Evolutionary conservation across 2,113 vertebrate genomes (phyloP).

Genomic region (Edolisoma coerulescens): DNA sequence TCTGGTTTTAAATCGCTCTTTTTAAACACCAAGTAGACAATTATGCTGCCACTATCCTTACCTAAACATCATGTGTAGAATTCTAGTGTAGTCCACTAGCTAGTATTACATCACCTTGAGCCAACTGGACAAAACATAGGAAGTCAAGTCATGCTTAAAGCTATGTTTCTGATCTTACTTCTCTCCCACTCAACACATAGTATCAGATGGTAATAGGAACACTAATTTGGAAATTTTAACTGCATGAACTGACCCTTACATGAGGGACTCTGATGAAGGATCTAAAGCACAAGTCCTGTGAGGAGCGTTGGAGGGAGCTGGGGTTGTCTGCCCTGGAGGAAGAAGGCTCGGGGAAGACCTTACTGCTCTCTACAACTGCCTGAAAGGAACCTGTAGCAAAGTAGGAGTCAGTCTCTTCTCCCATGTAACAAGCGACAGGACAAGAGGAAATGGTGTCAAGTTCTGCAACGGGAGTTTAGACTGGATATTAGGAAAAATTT

Average conservation of each 20-base stretch:
- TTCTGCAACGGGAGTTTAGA: neutral
- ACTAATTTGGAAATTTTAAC: neutral
- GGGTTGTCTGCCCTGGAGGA: neutral
- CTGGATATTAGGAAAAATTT: neutral
- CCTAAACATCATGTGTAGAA: neutral
- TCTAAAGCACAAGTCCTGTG: neutral
- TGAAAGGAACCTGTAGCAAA: neutral
- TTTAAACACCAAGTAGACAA: neutral
- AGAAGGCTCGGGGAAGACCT: neutral
- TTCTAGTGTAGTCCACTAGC: neutral
- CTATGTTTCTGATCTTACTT: neutral
- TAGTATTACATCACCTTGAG: neutral
- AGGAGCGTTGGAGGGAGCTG: neutral
- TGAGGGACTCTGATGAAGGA: neutral
- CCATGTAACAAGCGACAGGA: neutral
- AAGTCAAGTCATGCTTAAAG: too few species aligned
- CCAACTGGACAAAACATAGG: neutral
- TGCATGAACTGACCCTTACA: neutral
- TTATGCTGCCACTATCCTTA: neutral
- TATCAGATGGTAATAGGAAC: neutral
- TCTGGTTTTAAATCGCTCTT: neutral
- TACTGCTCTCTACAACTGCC: neutral
- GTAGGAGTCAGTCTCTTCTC: fast-evolving
- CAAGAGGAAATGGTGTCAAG: neutral
- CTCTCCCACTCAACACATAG: fast-evolving